Conservation (phyloP, 2,888 invertebrate species). For the Plebejus argus region DNA sequence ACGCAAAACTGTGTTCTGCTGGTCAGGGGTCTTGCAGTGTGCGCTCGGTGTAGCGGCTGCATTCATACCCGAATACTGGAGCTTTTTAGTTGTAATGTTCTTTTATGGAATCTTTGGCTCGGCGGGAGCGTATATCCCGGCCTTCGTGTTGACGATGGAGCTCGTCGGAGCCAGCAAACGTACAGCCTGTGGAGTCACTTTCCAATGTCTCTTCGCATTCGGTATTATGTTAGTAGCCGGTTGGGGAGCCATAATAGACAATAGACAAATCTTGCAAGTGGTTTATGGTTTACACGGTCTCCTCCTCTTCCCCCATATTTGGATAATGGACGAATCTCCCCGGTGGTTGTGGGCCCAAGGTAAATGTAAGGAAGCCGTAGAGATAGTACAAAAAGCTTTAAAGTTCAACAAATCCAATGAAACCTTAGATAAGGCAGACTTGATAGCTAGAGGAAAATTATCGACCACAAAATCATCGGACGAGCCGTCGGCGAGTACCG, state of each 20-base stretch:
- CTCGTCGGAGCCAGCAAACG: conserved; percentile 89
- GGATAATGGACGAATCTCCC: conserved; percentile 94
- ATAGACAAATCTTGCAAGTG: conserved; percentile 87
- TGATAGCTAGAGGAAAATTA: conserved; percentile 82
- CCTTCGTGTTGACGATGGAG: conserved; percentile 89
- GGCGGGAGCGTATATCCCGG: conserved; percentile 87
- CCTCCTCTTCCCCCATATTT: conserved; percentile 89
- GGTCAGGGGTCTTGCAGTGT: conserved; percentile 88
- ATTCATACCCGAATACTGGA: conserved; percentile 88
- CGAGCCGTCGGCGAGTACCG: conserved; percentile 78
- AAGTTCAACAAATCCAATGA: conserved; percentile 85
- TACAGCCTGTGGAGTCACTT: conserved; percentile 89
- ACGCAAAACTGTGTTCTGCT: conserved; percentile 89
- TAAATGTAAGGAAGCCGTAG: conserved; percentile 85
- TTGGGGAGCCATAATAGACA: conserved; percentile 89
- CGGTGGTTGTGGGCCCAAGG: conserved; percentile 94
- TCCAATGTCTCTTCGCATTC: conserved; percentile 88
- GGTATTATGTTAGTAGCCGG: conserved; percentile 92
- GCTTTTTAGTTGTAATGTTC: conserved; percentile 85
- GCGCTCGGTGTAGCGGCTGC: conserved; percentile 87
- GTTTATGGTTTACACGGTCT: conserved; percentile 89
- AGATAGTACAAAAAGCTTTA: conserved; percentile 88
- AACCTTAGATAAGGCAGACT: conserved; percentile 83
- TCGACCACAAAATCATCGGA: conserved; percentile 64
- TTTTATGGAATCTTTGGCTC: conserved; percentile 91